phyloP scores from a whole-genome alignment of 2,113 vertebrate genomes.

The Callipepla californica region DNA sequence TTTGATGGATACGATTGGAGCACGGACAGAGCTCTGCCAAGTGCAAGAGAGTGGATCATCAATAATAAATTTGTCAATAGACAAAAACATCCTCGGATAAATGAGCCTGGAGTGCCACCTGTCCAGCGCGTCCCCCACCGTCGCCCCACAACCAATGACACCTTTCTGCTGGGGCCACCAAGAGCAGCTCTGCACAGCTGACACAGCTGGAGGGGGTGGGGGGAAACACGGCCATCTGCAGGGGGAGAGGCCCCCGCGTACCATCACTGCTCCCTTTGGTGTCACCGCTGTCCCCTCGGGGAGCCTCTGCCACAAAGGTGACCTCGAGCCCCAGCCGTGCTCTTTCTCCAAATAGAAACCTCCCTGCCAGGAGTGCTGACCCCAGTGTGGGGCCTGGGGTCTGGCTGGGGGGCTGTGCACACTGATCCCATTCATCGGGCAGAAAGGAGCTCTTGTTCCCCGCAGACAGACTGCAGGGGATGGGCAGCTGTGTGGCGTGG shows the following conservation, averaged over 20 bases:
- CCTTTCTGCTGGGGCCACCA: background rate
- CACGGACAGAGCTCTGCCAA: slow-evolving; percentile 38
- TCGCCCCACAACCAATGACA: background rate
- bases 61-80: slow-evolving; percentile 64
- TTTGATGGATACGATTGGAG: slow-evolving; percentile 23
- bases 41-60: slow-evolving; percentile 35
- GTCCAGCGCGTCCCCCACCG: background rate
- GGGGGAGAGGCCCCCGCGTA: rapidly evolving
- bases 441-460: slow-evolving; percentile 66
- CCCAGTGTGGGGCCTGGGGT: background rate
- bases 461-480: slow-evolving; percentile 26
- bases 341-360: slow-evolving; percentile 46
- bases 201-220: background rate
- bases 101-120: slow-evolving; percentile 53
- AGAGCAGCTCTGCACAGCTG: background rate
- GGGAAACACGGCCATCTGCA: background rate
- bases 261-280: background rate
- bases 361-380: background rate
- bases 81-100: slow-evolving; percentile 56
- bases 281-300: background rate
- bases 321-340: background rate
- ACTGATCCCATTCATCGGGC: slow-evolving; percentile 44
- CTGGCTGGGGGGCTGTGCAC: background rate
- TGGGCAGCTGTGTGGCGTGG: background rate
- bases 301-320: slow-evolving; percentile 40